Conservation (phyloP, 2,797 vertebrate genomes). For the Sciurus carolinensis region DNA sequence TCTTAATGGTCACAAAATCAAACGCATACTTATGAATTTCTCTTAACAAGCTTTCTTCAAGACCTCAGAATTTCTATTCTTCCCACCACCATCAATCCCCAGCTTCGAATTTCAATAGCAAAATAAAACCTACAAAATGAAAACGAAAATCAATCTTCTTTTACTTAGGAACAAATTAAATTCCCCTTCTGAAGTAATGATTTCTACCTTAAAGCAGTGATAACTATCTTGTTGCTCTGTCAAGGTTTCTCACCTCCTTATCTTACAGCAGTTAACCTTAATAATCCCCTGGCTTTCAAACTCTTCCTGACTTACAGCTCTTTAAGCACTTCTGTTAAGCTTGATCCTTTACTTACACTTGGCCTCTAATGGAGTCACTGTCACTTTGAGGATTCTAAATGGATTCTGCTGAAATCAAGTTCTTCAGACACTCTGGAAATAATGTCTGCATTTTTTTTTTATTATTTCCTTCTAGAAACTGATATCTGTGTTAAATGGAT, state of each 20-base stretch:
- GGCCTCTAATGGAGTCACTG: slow-evolving; percentile 76
- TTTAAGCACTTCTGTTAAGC: slow-evolving; percentile 81
- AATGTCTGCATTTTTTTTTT: not conserved
- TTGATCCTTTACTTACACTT: slow-evolving; percentile 80
- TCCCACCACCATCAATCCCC: not conserved
- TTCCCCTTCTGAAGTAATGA: slow-evolving; percentile 77
- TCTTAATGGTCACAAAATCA: slow-evolving; percentile 15
- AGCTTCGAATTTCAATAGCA: slow-evolving; percentile 70
- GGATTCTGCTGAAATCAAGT: slow-evolving; percentile 83
- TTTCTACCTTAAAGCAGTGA: slow-evolving; percentile 85
- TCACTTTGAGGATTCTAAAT: slow-evolving; percentile 84
- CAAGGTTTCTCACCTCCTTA: slow-evolving; percentile 82
- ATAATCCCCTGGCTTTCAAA: slow-evolving; percentile 84
- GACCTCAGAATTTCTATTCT: not conserved
- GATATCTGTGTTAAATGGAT: slow-evolving; percentile 58
- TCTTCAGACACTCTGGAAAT: slow-evolving; percentile 73
- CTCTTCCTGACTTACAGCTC: slow-evolving; percentile 72
- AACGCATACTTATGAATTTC: not conserved
- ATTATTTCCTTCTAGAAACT: slow-evolving; percentile 9
- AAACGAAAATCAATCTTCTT: slow-evolving; percentile 84
- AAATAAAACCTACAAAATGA: slow-evolving; percentile 83
- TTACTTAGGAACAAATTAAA: slow-evolving; percentile 85
- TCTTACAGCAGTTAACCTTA: slow-evolving; percentile 82
- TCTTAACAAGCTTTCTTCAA: not conserved
- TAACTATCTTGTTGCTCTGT: slow-evolving; percentile 80